Conservation (phyloP, 2,797 vertebrate genomes). For the Paratrypauchen microcephalus region DNA sequence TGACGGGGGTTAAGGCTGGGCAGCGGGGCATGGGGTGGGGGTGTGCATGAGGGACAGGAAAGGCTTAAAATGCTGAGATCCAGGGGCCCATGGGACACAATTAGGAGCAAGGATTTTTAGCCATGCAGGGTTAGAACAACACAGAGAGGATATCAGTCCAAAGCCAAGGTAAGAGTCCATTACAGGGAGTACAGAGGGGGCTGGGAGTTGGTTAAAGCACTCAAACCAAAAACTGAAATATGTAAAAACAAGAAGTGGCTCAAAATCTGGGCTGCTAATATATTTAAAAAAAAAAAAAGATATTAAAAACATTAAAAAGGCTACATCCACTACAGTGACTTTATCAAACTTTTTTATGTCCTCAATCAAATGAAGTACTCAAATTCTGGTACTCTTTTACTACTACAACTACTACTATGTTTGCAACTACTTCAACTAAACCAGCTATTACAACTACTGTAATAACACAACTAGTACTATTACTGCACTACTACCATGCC, state of each 20-base stretch:
- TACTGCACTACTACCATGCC: no score
- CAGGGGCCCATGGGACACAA: conserved; percentile 68
- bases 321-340: background rate
- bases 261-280: background rate
- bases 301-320: background rate
- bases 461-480: no score
- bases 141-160: conserved; percentile 56
- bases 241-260: background rate
- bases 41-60: conserved; percentile 66
- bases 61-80: conserved; percentile 66
- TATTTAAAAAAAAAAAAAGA: no score
- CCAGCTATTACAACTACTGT: background rate
- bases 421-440: background rate
- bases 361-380: background rate
- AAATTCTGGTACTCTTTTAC: no score
- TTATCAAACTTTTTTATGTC: background rate
- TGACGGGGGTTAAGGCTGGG: conserved; percentile 55
- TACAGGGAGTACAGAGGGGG: conserved; percentile 50
- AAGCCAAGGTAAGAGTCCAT: conserved; percentile 70
- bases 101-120: conserved; percentile 68
- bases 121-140: conserved; percentile 69
- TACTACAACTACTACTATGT: background rate
- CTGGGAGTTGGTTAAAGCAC: conserved; percentile 31
- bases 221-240: background rate
- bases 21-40: conserved; percentile 58